Conservation (phyloP, 2,888 invertebrate species). For the Lasioglossum malachurum region DNA sequence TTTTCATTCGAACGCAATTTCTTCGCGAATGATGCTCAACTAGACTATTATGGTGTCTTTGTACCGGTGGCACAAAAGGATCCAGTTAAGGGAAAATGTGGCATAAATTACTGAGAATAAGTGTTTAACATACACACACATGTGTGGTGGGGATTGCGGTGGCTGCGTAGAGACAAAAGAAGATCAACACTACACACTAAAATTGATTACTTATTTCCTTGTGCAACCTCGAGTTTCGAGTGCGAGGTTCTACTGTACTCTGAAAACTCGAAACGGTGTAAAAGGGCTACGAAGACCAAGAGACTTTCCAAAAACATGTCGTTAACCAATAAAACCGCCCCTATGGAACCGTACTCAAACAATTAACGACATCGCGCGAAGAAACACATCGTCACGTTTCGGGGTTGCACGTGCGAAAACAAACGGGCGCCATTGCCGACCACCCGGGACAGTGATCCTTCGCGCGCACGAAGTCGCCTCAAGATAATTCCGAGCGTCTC, state of each 20-base stretch:
- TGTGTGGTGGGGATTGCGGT: no score
- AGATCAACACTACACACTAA: no score
- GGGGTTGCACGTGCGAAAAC: neutral
- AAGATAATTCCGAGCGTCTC: slow-evolving; percentile 38
- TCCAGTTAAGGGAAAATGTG: neutral
- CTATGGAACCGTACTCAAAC: neutral
- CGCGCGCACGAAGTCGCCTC: slow-evolving; percentile 36
- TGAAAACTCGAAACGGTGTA: neutral
- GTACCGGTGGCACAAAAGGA: neutral
- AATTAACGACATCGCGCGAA: neutral
- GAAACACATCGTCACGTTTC: neutral
- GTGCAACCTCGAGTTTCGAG: no score
- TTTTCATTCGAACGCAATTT: neutral
- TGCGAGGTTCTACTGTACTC: no score
- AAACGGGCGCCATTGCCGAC: neutral
- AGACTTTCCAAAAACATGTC: neutral
- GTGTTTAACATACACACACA: no score
- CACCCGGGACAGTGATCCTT: neutral
- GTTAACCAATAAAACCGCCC: neutral
- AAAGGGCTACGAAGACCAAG: neutral
- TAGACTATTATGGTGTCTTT: neutral
- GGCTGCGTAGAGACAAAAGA: no score
- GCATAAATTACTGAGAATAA: neutral
- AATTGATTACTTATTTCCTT: no score
- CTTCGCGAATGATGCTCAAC: neutral